Percentiles rank a stretch among this genome's conserved stretches.
These are phyloP conservation scores for Metacarcinus magister DNA, from an alignment of 2,888 invertebrate genomes.

Conservation along the genomic window DNA sequence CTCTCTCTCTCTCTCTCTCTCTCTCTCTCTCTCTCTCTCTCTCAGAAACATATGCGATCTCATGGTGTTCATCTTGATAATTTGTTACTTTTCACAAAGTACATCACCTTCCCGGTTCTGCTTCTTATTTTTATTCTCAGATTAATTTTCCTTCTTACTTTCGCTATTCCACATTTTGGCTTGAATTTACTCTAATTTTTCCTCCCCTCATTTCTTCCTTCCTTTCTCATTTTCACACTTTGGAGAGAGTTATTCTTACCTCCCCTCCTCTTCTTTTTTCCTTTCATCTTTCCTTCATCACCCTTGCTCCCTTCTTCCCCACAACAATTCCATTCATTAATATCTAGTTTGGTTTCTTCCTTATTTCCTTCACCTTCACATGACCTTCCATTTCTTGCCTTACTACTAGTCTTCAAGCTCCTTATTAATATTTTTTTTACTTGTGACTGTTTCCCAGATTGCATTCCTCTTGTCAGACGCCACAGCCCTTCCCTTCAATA, in stretches of 20 bases:
- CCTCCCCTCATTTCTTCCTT: background rate
- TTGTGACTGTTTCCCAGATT: background rate
- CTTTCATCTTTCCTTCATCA: background rate
- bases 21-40: background rate
- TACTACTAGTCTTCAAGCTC: background rate
- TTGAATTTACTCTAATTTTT: background rate
- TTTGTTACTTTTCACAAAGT: too few relatives aligned
- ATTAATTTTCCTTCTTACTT: too few relatives aligned
- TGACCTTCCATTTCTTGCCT: background rate
- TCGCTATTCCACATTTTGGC: background rate
- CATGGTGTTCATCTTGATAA: too few relatives aligned
- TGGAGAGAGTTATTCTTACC: background rate
- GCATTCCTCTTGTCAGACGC: background rate
- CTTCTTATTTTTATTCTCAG: too few relatives aligned
- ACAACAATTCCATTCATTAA: background rate
- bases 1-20: constrained; percentile 39
- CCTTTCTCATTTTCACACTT: background rate
- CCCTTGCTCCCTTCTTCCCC: background rate
- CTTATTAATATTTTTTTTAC: background rate
- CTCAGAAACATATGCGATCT: too few relatives aligned
- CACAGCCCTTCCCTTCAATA: background rate
- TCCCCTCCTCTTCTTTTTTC: background rate
- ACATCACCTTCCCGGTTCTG: too few relatives aligned
- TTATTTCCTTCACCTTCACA: background rate
- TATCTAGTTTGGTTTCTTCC: background rate